Percentiles rank a stretch among this genome's conserved stretches.
These are phyloP conservation scores for Podarcis muralis DNA, from an alignment of 2,113 vertebrate species.

Conservation along the genomic window DNA sequence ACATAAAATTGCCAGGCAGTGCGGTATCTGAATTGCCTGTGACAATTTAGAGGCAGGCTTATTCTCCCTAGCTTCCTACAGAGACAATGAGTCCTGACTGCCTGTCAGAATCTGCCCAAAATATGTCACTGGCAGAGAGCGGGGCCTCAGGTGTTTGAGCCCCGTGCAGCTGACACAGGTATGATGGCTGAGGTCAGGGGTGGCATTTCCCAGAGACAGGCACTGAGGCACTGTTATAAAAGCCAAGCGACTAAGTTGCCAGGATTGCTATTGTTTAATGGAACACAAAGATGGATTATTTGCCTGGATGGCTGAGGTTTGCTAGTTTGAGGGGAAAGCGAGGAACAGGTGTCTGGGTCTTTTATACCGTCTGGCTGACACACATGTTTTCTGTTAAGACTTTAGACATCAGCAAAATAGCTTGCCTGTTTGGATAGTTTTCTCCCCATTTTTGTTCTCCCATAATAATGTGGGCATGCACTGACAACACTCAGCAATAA, in stretches of 20 bases:
- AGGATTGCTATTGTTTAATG: conserved; percentile 24
- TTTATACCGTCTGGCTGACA: conserved; percentile 29
- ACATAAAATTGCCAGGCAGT: conserved; percentile 42
- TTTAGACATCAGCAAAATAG: not conserved
- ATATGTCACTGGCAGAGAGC: conserved; percentile 44
- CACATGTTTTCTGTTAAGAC: not conserved
- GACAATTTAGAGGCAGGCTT: conserved; percentile 62
- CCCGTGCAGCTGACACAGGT: not conserved
- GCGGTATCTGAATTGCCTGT: conserved; percentile 43
- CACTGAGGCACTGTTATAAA: not conserved
- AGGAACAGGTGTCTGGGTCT: not conserved
- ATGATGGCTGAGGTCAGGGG: conserved; percentile 53
- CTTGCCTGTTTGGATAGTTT: not conserved
- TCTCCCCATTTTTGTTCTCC: not conserved
- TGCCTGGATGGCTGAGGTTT: not conserved
- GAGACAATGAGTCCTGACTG: conserved; percentile 64
- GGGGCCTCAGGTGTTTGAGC: conserved; percentile 51
- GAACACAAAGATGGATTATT: conserved; percentile 18
- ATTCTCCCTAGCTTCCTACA: conserved; percentile 47
- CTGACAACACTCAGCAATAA: not conserved
- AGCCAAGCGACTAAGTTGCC: not conserved
- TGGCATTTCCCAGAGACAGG: not conserved
- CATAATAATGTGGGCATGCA: not conserved
- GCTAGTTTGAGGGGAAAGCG: not conserved
- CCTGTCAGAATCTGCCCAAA: conserved; percentile 38